These are phyloP conservation scores for Sphinx pinastri DNA, from an alignment of 2,888 invertebrate species.

Conservation along the genomic window DNA sequence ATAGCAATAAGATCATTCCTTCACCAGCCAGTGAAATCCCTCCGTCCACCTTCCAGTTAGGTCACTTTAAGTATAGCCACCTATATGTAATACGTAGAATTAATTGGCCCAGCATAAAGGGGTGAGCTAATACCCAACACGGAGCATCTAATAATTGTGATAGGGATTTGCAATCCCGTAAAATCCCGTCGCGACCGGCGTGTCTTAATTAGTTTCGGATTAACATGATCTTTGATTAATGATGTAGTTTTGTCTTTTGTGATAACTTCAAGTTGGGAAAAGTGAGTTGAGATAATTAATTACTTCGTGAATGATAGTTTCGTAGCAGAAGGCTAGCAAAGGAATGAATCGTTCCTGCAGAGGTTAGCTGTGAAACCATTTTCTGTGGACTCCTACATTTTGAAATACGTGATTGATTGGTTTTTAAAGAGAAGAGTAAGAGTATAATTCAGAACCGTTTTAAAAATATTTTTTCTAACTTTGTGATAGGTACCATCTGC, in stretches of 20 bases:
- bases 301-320: too few species aligned
- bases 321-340: too few species aligned
- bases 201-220: conserved; percentile 67
- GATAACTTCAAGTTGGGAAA: neutral
- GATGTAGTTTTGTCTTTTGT: conserved; percentile 35
- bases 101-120: conserved; percentile 48
- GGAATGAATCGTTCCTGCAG: too few species aligned
- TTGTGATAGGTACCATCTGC: too few species aligned
- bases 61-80: conserved; percentile 1
- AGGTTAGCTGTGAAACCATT: too few species aligned
- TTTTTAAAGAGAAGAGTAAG: too few species aligned
- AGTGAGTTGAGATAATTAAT: too few species aligned
- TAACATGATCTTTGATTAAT: conserved; percentile 51
- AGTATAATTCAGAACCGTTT: too few species aligned
- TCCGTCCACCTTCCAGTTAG: neutral
- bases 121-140: conserved; percentile 50
- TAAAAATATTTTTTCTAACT: too few species aligned
- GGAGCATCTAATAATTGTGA: conserved; percentile 57
- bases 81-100: conserved; percentile 36
- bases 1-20: too few species aligned
- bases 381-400: too few species aligned
- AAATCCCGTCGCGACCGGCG: conserved; percentile 40
- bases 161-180: conserved; percentile 41
- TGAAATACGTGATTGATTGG: too few species aligned
- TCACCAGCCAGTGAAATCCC: neutral